Conservation (phyloP, 2,888 invertebrate genomes). For the Anticlea derivata region DNA sequence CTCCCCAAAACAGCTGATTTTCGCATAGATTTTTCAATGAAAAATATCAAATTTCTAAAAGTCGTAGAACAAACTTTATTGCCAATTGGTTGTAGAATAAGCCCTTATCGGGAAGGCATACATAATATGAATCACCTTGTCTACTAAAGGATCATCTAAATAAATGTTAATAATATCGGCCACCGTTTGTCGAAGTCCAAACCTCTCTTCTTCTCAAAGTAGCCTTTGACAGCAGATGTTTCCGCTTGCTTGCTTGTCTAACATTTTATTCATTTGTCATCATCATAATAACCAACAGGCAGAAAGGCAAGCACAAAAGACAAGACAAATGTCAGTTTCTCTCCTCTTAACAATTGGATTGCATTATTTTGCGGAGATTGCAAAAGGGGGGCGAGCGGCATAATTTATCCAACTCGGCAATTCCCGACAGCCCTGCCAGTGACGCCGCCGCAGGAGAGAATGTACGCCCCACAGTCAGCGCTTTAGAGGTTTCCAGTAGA, state of each 20-base stretch:
- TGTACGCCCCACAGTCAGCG: constrained; percentile 75
- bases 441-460: constrained; percentile 69
- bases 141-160: no score
- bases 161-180: no score
- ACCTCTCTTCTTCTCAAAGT: background rate
- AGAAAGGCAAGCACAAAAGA: constrained; percentile 56
- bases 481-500: constrained; percentile 73
- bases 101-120: no score
- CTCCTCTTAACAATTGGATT: constrained; percentile 69
- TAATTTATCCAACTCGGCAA: constrained; percentile 76
- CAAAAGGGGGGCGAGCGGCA: constrained; percentile 71
- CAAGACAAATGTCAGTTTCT: constrained; percentile 67
- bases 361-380: constrained; percentile 75
- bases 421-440: constrained; percentile 75
- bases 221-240: constrained; percentile 8
- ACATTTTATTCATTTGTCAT: constrained; percentile 27
- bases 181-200: no score
- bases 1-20: no score
- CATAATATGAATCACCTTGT: no score
- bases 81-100: no score
- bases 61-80: no score
- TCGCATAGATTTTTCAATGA: no score
- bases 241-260: no score
- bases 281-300: constrained; percentile 38
- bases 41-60: no score